Conservation (phyloP, 2,797 vertebrate species). For the Eulemur mongoz region DNA sequence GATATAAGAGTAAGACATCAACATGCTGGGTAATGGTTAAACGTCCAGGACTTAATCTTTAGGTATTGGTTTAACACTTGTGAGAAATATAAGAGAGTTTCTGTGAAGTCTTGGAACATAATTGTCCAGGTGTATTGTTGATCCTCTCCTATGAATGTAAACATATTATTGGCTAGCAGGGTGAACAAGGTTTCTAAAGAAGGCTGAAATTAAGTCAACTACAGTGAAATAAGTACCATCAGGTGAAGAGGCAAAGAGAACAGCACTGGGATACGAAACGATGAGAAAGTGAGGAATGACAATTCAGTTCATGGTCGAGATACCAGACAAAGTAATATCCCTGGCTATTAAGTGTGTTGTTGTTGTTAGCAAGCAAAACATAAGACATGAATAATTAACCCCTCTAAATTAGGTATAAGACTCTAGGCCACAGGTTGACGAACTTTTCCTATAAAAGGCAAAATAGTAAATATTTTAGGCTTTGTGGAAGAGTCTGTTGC, state of each 20-base stretch:
- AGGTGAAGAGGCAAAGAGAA: neutral
- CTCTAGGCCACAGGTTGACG: neutral
- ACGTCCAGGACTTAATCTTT: neutral
- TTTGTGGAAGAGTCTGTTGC: neutral
- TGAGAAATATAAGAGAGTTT: neutral
- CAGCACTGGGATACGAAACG: neutral
- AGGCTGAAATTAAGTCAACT: neutral
- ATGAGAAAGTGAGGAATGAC: neutral
- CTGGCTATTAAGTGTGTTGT: neutral
- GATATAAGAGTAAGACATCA: neutral
- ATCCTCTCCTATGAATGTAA: neutral
- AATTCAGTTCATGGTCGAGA: neutral
- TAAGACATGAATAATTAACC: neutral
- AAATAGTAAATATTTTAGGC: neutral
- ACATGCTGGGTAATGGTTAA: neutral
- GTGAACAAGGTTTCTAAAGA: neutral
- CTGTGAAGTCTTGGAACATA: neutral
- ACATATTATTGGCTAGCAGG: neutral
- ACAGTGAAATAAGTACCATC: neutral
- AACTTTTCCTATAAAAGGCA: neutral
- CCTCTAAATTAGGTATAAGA: neutral
- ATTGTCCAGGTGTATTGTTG: neutral
- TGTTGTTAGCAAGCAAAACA: neutral
- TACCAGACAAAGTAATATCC: neutral
- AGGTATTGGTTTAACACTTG: neutral